Percentiles rank a stretch among this genome's conserved stretches.
Evolutionary conservation across 23 tunicate genomes (phyloP).

Genomic region (Ciona savignyi): DNA sequence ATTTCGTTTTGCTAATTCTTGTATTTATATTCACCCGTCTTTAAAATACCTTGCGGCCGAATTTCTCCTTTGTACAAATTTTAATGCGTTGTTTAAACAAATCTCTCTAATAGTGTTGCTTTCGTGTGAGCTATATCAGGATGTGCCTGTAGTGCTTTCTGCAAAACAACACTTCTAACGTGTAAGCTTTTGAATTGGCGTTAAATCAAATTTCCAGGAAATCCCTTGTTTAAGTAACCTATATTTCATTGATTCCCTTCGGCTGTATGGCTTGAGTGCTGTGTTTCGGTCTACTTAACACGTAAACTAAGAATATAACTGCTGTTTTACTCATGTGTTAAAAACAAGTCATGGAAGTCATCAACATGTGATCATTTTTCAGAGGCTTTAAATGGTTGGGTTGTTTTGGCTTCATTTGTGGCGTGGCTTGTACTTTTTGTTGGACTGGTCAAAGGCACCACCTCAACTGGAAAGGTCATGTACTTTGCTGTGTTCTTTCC

Average conservation of each 20-base stretch:
- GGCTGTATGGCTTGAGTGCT: too few species aligned
- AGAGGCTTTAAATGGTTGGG: conserved; percentile 16
- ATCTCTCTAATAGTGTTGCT: too few species aligned
- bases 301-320: too few species aligned
- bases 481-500: conserved; percentile 44
- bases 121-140: too few species aligned
- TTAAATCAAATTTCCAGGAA: neutral
- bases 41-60: too few species aligned
- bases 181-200: neutral
- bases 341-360: neutral
- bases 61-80: too few species aligned
- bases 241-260: too few species aligned
- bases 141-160: too few species aligned
- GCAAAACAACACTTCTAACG: neutral
- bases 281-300: too few species aligned
- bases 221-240: neutral
- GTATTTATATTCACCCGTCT: too few species aligned
- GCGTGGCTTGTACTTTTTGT: conserved; percentile 52
- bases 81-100: too few species aligned
- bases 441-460: conserved; percentile 41
- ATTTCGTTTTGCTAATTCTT: too few species aligned
- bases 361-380: neutral
- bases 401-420: conserved; percentile 18
- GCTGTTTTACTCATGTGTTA: neutral
- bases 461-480: conserved; percentile 53